These are phyloP conservation scores for Ephialtes manifestator DNA, from an alignment of 2,888 invertebrate species.

Conservation along the genomic window DNA sequence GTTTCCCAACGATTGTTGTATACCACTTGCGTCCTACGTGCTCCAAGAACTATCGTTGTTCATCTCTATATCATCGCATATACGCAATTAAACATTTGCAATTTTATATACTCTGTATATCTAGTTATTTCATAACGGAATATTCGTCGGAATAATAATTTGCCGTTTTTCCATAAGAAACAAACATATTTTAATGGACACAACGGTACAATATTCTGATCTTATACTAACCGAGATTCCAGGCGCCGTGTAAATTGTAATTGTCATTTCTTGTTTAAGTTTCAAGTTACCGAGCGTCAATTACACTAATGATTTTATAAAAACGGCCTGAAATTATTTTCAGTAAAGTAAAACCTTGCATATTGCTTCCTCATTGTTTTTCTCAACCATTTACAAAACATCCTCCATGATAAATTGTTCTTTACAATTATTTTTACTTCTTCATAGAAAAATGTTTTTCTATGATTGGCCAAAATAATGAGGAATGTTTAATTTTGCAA, in stretches of 20 bases:
- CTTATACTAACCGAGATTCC: constrained; percentile 20
- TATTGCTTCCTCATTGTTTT: too few species aligned
- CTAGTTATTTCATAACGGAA: constrained; percentile 45
- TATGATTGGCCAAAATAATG: too few species aligned
- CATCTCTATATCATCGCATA: not conserved
- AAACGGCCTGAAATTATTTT: too few species aligned
- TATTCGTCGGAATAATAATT: constrained; percentile 6
- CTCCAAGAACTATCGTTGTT: constrained; percentile 25
- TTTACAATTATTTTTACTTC: too few species aligned
- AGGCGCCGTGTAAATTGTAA: constrained; percentile 39
- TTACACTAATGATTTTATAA: too few species aligned
- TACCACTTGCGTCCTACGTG: not conserved
- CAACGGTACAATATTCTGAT: constrained; percentile 26
- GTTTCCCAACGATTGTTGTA: constrained; percentile 55
- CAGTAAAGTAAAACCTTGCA: too few species aligned
- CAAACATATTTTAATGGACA: not conserved
- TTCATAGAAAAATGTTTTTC: too few species aligned
- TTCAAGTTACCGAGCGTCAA: constrained; percentile 5
- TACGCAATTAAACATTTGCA: constrained; percentile 32
- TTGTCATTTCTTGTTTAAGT: constrained; percentile 2
- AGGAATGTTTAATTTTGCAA: too few species aligned
- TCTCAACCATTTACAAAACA: too few species aligned
- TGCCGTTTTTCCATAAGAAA: not conserved
- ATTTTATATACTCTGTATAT: constrained; percentile 1
- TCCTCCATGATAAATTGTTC: too few species aligned